phyloP scores from a whole-genome alignment of 2,888 invertebrate species.

The Trichogramma evanescens region DNA sequence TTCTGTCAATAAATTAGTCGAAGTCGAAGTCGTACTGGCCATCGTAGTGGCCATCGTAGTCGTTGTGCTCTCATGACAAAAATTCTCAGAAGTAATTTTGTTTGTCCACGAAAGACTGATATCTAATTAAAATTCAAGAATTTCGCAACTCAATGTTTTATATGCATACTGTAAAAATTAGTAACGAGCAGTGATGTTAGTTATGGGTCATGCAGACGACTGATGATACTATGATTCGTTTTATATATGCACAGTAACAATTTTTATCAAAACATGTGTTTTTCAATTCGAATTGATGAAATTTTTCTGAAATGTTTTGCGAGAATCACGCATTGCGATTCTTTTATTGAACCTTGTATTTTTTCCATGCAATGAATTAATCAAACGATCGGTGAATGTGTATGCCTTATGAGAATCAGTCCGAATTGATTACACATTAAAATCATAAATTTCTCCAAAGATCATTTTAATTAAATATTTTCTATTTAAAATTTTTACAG shows the following conservation, averaged over 20 bases:
- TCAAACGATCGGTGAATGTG: no score
- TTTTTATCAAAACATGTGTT: not conserved
- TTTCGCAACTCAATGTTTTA: constrained; percentile 18
- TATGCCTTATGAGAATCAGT: no score
- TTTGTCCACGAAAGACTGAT: not conserved
- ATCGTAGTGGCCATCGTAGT: constrained; percentile 2
- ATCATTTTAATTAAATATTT: no score
- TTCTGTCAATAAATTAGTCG: not conserved
- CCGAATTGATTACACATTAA: no score
- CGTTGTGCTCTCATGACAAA: constrained; percentile 8
- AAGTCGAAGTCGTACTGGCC: constrained; percentile 1
- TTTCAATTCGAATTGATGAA: not conserved
- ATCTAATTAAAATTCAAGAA: constrained; percentile 19
- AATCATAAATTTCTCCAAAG: no score
- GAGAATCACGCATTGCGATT: not conserved
- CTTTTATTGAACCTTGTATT: no score
- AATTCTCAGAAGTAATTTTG: constrained; percentile 15
- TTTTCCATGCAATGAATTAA: no score
- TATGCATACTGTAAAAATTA: constrained; percentile 20
- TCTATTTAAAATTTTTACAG: no score
- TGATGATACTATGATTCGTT: not conserved
- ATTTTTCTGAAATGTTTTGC: not conserved
- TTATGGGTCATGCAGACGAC: constrained; percentile 3
- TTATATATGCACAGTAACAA: constrained; percentile 1
- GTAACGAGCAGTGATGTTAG: constrained; percentile 14